phyloP scores from a whole-genome alignment of 2,888 invertebrate species.

The Lasioglossum vierecki region DNA sequence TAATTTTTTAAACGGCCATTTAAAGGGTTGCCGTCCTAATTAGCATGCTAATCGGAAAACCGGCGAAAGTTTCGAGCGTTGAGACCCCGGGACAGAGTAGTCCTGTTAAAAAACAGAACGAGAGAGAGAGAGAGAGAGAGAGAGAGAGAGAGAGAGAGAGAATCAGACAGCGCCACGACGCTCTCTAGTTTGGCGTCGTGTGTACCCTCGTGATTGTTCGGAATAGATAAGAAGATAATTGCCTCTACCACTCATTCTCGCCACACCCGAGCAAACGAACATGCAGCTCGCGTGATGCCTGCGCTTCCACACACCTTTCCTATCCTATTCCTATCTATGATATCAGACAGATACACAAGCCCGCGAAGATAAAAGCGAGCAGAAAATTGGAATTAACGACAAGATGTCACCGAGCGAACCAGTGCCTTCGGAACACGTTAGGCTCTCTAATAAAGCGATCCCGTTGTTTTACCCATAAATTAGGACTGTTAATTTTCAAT shows the following conservation, averaged over 20 bases:
- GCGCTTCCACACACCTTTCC: slow-evolving; percentile 71
- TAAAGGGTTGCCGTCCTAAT: slow-evolving; percentile 73
- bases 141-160: slow-evolving; percentile 13
- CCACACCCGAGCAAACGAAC: slow-evolving; percentile 74
- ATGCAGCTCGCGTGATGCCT: slow-evolving; percentile 69
- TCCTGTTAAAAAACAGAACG: slow-evolving; percentile 47
- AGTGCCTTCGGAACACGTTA: not conserved
- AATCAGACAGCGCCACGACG: slow-evolving; percentile 6
- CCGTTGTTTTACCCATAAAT: not conserved
- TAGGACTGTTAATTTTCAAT: not conserved
- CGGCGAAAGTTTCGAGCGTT: slow-evolving; percentile 51
- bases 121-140: slow-evolving; percentile 22
- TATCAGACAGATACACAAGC: slow-evolving; percentile 55
- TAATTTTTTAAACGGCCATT: slow-evolving; percentile 71
- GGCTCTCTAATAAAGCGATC: not conserved
- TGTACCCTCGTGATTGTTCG: slow-evolving; percentile 43
- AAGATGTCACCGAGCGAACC: slow-evolving; percentile 15
- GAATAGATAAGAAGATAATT: slow-evolving; percentile 73
- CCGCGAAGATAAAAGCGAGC: slow-evolving; percentile 23
- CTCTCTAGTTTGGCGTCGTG: slow-evolving; percentile 34
- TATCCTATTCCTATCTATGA: slow-evolving; percentile 42
- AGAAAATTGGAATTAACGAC: slow-evolving; percentile 63
- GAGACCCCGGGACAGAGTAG: slow-evolving; percentile 17
- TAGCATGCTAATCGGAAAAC: slow-evolving; percentile 73
- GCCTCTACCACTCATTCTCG: slow-evolving; percentile 69